A percentile compares a stretch with the other conserved stretches of the same genome.
Conservation (phyloP, 2,888 invertebrate species). For the Athalia circularis region DNA sequence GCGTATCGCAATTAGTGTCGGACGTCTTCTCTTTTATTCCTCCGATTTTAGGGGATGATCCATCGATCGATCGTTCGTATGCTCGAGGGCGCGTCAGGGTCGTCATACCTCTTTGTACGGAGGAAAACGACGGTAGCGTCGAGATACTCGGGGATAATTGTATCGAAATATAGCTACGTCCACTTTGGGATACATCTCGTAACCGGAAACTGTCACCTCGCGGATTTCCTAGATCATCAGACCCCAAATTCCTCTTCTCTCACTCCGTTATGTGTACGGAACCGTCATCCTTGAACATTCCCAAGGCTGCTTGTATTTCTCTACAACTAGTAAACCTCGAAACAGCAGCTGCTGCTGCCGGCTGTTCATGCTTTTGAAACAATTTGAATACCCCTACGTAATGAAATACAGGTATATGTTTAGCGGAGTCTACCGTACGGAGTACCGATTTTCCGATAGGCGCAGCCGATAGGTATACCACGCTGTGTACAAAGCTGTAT, state of each 20-base stretch:
- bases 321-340: not conserved
- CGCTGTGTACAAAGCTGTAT: not conserved
- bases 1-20: no score
- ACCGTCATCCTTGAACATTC: no score
- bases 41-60: no score
- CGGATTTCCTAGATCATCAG: not conserved
- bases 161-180: conserved; percentile 9
- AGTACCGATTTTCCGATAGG: no score
- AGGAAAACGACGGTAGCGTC: not conserved
- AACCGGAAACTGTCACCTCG: conserved; percentile 26
- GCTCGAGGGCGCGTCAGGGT: not conserved
- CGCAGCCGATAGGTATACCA: not conserved
- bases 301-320: not conserved
- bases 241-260: not conserved
- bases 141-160: conserved; percentile 13
- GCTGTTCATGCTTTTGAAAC: no score
- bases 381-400: no score
- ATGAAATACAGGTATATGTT: no score
- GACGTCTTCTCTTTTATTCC: no score
- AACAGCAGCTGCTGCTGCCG: not conserved
- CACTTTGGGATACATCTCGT: conserved; percentile 5
- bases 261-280: not conserved
- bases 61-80: not conserved
- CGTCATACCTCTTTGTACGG: not conserved
- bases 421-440: no score